phyloP scores from a whole-genome alignment of 2,888 invertebrate species.

The Spodoptera littoralis region DNA sequence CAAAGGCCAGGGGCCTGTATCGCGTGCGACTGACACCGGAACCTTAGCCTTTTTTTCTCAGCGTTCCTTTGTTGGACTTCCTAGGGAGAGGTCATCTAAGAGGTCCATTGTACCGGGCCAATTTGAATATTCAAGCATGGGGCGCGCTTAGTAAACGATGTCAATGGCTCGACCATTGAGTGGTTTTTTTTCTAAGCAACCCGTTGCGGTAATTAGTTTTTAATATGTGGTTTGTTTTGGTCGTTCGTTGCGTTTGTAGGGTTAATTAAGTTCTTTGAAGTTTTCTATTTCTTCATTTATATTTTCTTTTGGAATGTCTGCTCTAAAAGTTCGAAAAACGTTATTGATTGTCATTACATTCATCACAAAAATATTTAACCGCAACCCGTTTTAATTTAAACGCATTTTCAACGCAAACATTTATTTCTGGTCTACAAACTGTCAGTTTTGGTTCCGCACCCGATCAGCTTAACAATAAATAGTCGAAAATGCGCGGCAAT shows the following conservation, averaged over 20 bases:
- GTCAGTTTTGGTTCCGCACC: slow-evolving; percentile 48
- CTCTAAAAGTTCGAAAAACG: no score
- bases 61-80: slow-evolving; percentile 80
- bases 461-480: slow-evolving; percentile 49
- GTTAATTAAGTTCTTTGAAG: slow-evolving; percentile 25
- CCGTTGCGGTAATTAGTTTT: slow-evolving; percentile 56
- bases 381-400: slow-evolving; percentile 37
- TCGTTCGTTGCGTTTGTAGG: slow-evolving; percentile 21
- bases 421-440: slow-evolving; percentile 55
- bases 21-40: slow-evolving; percentile 83
- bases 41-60: slow-evolving; percentile 78
- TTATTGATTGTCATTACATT: slow-evolving; percentile 1
- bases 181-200: slow-evolving; percentile 54
- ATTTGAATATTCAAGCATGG: slow-evolving; percentile 85
- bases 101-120: slow-evolving; percentile 74
- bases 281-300: slow-evolving; percentile 5
- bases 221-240: slow-evolving; percentile 40
- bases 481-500: slow-evolving; percentile 44
- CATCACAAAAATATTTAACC: slow-evolving; percentile 18
- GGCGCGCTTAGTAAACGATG: slow-evolving; percentile 74
- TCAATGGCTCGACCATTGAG: slow-evolving; percentile 64
- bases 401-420: slow-evolving; percentile 44
- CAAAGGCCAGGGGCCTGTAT: slow-evolving; percentile 57
- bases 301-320: background rate
- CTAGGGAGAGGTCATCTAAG: slow-evolving; percentile 64